phyloP scores from a whole-genome alignment of 2,888 invertebrate genomes.

The Conus canariensis region DNA sequence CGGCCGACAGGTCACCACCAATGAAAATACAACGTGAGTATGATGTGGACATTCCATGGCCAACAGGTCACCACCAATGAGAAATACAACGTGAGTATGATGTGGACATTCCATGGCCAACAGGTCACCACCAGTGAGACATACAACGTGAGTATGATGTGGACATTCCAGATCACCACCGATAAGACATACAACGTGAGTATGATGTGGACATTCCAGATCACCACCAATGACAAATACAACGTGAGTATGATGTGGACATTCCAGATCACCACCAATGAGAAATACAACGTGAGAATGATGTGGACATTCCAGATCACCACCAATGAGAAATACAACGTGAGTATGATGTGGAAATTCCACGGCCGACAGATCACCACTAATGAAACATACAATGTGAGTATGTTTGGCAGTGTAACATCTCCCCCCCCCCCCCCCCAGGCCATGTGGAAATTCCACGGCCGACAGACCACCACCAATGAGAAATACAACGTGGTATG shows the following conservation, averaged over 20 bases:
- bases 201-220: constrained; percentile 61
- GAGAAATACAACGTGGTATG: background rate
- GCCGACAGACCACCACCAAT: constrained; percentile 51
- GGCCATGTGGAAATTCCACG: constrained; percentile 66
- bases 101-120: constrained; percentile 65
- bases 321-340: too few species aligned
- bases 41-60: background rate
- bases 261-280: constrained; percentile 55
- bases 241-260: constrained; percentile 62
- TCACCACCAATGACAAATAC: constrained; percentile 57
- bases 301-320: too few species aligned
- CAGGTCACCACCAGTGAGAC: constrained; percentile 56
- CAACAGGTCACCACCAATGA: background rate
- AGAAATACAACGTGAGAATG: constrained; percentile 58
- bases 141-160: constrained; percentile 58
- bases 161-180: constrained; percentile 62
- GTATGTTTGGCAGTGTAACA: background rate
- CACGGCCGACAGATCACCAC: constrained; percentile 57
- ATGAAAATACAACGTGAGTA: constrained; percentile 56
- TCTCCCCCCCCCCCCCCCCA: constrained; percentile 62
- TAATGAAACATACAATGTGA: constrained; percentile 57
- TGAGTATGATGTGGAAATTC: constrained; percentile 60
- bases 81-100: background rate
- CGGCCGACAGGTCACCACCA: constrained; percentile 56
- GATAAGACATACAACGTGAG: constrained; percentile 56